A percentile compares a stretch with the other conserved stretches of the same genome.
Evolutionary conservation across 2,888 invertebrate genomes (phyloP).

Genomic region (Venusia cambrica): DNA sequence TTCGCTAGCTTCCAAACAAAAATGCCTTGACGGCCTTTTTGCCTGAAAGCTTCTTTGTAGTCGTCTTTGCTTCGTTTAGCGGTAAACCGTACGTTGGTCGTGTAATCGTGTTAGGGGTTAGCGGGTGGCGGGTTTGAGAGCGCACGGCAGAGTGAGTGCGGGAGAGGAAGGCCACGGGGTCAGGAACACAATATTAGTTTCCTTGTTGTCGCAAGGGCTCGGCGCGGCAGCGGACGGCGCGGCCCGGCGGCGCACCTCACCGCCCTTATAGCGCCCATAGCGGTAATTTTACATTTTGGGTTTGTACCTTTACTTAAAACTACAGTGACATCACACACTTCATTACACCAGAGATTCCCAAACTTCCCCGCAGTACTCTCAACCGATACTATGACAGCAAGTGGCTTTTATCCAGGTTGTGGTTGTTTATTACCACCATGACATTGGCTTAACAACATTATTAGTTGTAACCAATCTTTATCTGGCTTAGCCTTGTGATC

Average conservation of each 20-base stretch:
- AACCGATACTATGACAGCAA: too few species aligned
- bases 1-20: too few species aligned
- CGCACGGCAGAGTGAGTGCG: conserved; percentile 41
- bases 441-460: too few species aligned
- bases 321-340: conserved; percentile 36
- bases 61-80: too few species aligned
- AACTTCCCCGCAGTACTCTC: neutral
- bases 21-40: too few species aligned
- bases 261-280: conserved; percentile 79
- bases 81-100: too few species aligned
- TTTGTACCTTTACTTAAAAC: conserved; percentile 80
- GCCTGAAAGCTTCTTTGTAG: too few species aligned
- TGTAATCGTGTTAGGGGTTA: conserved; percentile 17
- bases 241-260: conserved; percentile 71
- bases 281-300: conserved; percentile 80
- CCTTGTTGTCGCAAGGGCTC: conserved; percentile 82
- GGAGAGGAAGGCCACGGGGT: conserved; percentile 59
- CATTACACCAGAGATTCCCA: conserved; percentile 12
- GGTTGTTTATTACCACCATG: too few species aligned
- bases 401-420: too few species aligned
- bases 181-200: conserved; percentile 82
- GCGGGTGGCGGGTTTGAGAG: conserved; percentile 61
- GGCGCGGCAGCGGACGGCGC: conserved; percentile 77
- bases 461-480: too few species aligned
- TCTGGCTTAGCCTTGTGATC: too few species aligned